Conservation (phyloP, 2,797 vertebrate genomes). For the Hybognathus amarus region DNA sequence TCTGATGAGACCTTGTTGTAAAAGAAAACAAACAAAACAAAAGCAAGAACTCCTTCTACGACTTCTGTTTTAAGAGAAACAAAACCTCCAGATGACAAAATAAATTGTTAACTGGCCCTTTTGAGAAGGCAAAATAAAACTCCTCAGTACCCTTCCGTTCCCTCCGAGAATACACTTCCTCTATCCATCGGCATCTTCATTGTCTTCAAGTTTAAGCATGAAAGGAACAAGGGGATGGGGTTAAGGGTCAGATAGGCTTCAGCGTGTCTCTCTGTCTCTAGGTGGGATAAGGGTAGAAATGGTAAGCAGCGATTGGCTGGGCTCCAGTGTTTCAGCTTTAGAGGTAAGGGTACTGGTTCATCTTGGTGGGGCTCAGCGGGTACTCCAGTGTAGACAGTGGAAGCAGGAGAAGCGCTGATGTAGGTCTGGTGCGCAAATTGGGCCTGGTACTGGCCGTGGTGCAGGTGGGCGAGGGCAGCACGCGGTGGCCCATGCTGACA, state of each 20-base stretch:
- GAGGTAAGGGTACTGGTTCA: slow-evolving; percentile 99
- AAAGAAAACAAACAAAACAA: slow-evolving; percentile 59
- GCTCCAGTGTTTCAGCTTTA: slow-evolving; percentile 83
- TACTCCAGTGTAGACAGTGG: slow-evolving; percentile 99
- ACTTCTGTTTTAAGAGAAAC: slow-evolving; percentile 60
- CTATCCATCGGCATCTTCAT: slow-evolving; percentile 66
- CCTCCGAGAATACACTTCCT: slow-evolving; percentile 56
- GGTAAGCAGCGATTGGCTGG: slow-evolving; percentile 70
- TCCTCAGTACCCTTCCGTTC: slow-evolving; percentile 65
- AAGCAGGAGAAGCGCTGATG: slow-evolving; percentile 97
- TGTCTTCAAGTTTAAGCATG: slow-evolving; percentile 78
- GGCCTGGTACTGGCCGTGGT: slow-evolving; percentile 96
- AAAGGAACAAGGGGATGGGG: slow-evolving; percentile 55
- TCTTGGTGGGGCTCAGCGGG: slow-evolving; percentile 98
- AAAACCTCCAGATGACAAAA: slow-evolving; percentile 54
- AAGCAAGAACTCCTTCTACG: slow-evolving; percentile 39
- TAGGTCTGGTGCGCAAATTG: slow-evolving; percentile 98
- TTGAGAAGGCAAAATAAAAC: slow-evolving; percentile 53
- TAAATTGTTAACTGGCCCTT: slow-evolving; percentile 73
- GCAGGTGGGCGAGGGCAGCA: slow-evolving; percentile 95
- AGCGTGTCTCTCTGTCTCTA: slow-evolving; percentile 50
- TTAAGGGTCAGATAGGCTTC: slow-evolving; percentile 53
- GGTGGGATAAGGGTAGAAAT: slow-evolving; percentile 45
- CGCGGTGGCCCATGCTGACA: slow-evolving; percentile 93
- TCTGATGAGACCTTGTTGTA: slow-evolving; percentile 62